phyloP scores from a whole-genome alignment of 2,888 invertebrate genomes.

The Orthosia incerta region DNA sequence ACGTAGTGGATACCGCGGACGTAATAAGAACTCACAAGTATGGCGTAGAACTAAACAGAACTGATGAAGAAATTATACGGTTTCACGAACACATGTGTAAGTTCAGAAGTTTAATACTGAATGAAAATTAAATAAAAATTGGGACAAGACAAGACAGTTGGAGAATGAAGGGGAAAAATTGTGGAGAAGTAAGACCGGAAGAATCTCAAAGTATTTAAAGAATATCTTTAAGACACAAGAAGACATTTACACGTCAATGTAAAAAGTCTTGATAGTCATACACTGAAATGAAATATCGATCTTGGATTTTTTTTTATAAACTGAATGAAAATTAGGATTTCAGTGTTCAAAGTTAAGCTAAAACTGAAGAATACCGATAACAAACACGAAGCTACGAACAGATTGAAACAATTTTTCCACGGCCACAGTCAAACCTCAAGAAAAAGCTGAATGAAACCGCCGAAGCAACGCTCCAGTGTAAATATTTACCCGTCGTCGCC shows the following conservation, averaged over 20 bases:
- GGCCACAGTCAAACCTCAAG: conserved; percentile 81
- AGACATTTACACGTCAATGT: not conserved
- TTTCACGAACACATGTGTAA: conserved; percentile 1
- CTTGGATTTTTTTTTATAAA: not conserved
- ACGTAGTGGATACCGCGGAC: conserved; percentile 76
- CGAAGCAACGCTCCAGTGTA: conserved; percentile 82
- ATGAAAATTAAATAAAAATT: conserved; percentile 10
- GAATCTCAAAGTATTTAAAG: not conserved
- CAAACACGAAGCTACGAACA: conserved; percentile 74
- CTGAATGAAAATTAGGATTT: conserved; percentile 22
- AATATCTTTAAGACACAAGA: not conserved
- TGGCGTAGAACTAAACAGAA: conserved; percentile 56
- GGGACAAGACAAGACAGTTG: not conserved
- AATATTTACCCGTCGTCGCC: conserved; percentile 85
- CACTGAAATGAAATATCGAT: not conserved
- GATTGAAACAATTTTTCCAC: conserved; percentile 79
- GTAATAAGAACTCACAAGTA: conserved; percentile 71
- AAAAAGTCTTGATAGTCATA: not conserved
- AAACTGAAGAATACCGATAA: conserved; percentile 71
- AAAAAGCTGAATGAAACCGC: conserved; percentile 80
- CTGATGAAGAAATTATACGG: conserved; percentile 53
- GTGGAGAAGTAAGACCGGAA: not conserved
- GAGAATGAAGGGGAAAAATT: not conserved
- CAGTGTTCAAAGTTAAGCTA: conserved; percentile 65
- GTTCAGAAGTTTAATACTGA: conserved; percentile 6